A percentile compares a stretch with the other conserved stretches of the same genome.
Evolutionary conservation across 30 jellyfish, hydroid and myxozoan species (phyloP).

Genomic region (Hydractinia symbiolongicarpus): DNA sequence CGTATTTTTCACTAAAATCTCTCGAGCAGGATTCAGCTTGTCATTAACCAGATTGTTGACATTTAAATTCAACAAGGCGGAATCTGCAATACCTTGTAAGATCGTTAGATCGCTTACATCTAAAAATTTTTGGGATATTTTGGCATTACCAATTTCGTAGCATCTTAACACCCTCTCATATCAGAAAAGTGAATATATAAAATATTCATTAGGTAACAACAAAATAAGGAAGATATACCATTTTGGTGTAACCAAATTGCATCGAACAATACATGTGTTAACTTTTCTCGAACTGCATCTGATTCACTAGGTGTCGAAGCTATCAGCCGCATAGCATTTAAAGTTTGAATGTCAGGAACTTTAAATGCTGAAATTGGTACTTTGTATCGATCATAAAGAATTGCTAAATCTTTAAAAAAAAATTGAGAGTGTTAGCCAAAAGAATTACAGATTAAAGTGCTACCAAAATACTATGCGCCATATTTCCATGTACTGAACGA

Average conservation of each 20-base stretch:
- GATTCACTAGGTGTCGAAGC: constrained; percentile 76
- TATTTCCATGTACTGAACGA: background rate
- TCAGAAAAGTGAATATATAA: background rate
- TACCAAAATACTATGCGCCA: too few relatives aligned
- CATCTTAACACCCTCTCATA: background rate
- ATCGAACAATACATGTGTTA: constrained; percentile 68
- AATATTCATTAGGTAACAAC: background rate
- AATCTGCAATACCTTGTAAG: constrained; percentile 50
- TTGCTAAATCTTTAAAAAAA: constrained; percentile 47
- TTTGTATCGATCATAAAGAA: constrained; percentile 55
- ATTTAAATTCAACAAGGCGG: constrained; percentile 29
- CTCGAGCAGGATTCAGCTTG: constrained; percentile 49
- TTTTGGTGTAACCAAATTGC: constrained; percentile 73
- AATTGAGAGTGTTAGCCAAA: background rate
- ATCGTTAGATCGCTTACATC: constrained; percentile 66
- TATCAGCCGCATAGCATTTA: constrained; percentile 77
- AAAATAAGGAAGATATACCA: constrained; percentile 40
- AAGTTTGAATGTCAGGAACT: constrained; percentile 76
- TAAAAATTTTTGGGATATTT: background rate
- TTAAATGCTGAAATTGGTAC: constrained; percentile 50
- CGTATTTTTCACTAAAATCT: constrained; percentile 52
- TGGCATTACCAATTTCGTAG: background rate
- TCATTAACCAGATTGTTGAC: constrained; percentile 48
- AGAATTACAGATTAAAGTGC: too few relatives aligned
- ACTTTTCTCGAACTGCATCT: constrained; percentile 40